Evolutionary conservation across 2,797 vertebrate species (phyloP).

Genomic region (Coccyzus lansbergi): DNA sequence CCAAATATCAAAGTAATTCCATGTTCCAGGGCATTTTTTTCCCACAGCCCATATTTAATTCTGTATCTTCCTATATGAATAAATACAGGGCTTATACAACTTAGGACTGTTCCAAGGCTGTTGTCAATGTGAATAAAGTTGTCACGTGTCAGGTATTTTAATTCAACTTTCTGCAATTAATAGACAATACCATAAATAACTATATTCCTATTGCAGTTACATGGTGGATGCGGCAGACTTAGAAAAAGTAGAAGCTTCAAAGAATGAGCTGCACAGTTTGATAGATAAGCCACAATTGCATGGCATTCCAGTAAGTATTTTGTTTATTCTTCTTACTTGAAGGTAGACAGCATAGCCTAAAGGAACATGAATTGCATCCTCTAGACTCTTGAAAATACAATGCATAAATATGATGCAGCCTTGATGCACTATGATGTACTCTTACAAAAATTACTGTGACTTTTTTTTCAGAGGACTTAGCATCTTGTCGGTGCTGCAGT

Average conservation of each 20-base stretch:
- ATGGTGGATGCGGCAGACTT: conserved; percentile 80
- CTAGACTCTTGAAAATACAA: neutral
- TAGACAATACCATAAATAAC: neutral
- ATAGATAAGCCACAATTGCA: conserved; percentile 78
- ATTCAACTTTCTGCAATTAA: neutral
- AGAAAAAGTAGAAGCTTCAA: conserved; percentile 79
- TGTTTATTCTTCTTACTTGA: neutral
- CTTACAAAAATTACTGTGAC: neutral
- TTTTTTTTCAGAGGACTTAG: neutral
- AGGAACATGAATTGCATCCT: neutral
- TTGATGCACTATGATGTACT: neutral
- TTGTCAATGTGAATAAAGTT: neutral
- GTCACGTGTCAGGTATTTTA: neutral
- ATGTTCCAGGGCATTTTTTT: neutral
- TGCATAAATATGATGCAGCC: neutral
- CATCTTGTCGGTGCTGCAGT: neutral
- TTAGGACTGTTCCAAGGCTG: neutral
- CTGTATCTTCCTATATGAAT: neutral
- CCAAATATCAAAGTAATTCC: neutral
- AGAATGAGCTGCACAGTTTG: conserved; percentile 78
- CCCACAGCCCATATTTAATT: neutral
- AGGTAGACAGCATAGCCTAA: neutral
- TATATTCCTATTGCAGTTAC: conserved; percentile 58
- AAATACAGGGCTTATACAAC: neutral
- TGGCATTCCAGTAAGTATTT: conserved; percentile 76